These are phyloP conservation scores for Mormyrus iriodes DNA, from an alignment of 2,113 vertebrate genomes.

Conservation along the genomic window DNA sequence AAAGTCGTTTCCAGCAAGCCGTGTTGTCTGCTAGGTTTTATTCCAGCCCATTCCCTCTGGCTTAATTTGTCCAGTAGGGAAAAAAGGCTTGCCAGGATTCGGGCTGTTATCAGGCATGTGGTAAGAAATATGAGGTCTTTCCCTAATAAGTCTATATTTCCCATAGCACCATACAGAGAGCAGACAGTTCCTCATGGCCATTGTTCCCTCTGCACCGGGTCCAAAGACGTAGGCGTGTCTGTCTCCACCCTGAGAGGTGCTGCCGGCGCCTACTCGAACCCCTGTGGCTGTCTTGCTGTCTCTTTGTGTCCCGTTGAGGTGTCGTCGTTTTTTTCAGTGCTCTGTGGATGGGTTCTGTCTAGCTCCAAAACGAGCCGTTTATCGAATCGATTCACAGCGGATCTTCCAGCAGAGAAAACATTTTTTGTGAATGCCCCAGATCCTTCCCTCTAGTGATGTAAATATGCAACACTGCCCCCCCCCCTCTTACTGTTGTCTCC, in stretches of 20 bases:
- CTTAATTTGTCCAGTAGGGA: not conserved
- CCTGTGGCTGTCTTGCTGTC: not conserved
- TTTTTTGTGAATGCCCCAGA: not conserved
- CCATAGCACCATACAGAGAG: not conserved
- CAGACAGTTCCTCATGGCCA: not conserved
- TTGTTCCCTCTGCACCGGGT: not conserved
- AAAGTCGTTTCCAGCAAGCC: not conserved
- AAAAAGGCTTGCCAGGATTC: not conserved
- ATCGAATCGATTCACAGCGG: not conserved
- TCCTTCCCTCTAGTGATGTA: not conserved
- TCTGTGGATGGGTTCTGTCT: not conserved
- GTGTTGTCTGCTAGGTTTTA: not conserved
- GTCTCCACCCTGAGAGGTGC: not conserved
- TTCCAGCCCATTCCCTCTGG: slow-evolving; percentile 1
- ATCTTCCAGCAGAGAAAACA: not conserved
- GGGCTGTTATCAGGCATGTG: not conserved
- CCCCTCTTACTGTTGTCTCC: not conserved
- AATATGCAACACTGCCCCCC: not conserved
- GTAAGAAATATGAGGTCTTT: not conserved
- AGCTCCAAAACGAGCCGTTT: not conserved
- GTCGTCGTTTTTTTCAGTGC: not conserved
- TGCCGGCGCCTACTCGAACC: not conserved
- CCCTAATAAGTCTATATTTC: not conserved
- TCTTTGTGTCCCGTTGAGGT: not conserved
- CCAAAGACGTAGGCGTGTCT: not conserved